Evolutionary conservation across 2,888 invertebrate species (phyloP).

Genomic region (Agriopis marginaria): DNA sequence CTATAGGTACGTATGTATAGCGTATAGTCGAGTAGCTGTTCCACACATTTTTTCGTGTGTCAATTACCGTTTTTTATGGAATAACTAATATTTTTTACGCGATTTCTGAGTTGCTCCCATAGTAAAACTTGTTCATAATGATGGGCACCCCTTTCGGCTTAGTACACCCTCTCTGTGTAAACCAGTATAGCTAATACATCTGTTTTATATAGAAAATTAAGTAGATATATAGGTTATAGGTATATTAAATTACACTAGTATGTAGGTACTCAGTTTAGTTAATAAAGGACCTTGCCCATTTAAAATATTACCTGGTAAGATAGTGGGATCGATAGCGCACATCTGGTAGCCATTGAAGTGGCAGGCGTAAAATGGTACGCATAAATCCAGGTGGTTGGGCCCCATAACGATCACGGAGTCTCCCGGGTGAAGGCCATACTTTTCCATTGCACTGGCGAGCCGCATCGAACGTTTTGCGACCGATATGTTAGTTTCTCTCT

Average conservation of each 20-base stretch:
- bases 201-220: too few species aligned
- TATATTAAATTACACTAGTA: too few species aligned
- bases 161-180: too few species aligned
- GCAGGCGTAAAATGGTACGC: conserved; percentile 61
- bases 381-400: conserved; percentile 59
- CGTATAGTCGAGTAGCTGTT: too few species aligned
- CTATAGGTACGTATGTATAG: too few species aligned
- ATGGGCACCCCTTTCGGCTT: too few species aligned
- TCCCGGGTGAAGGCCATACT: conserved; percentile 56
- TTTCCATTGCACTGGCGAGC: conserved; percentile 59
- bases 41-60: too few species aligned
- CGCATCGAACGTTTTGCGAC: conserved; percentile 55
- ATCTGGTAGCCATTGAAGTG: conserved; percentile 57
- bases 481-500: conserved; percentile 57
- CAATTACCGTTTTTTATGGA: too few species aligned
- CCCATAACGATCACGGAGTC: conserved; percentile 60
- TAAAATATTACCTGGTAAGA: conserved; percentile 47
- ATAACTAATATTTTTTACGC: too few species aligned
- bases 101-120: too few species aligned
- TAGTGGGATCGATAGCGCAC: conserved; percentile 56
- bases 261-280: not conserved
- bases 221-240: too few species aligned
- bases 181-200: not conserved
- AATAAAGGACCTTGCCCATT: not conserved
- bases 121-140: too few species aligned